Base-by-base conservation (phyloP, 2,797 vertebrate species). In the Phoeniculus purpureus region DNA sequence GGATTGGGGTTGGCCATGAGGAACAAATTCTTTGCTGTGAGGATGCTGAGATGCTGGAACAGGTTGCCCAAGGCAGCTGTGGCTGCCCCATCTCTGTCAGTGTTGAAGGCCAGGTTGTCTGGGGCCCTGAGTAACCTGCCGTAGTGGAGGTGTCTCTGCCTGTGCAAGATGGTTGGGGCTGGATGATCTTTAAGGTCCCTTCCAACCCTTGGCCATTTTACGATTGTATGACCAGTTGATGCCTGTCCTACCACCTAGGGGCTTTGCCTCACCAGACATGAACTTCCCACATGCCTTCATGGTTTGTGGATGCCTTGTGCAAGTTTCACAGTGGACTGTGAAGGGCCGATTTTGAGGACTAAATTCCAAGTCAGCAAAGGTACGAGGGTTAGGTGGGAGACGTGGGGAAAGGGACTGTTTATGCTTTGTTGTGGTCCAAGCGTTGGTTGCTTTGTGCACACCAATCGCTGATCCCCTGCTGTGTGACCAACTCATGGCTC, bases 381-480 rank as follows among this genome's bases (percentile, higher is more conserved):
- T 62, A 48, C 0, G 76, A 23, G 72, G 7, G 15, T n/a, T 14
- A 47, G 8, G 51, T 85, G 50, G 34, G 83, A 81, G 70, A 51
- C 22, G 15, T 1, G 4, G 18, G 29, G 22, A 27, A 78, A 43
- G 8, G 34, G 4, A 22, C 5, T 64, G 5, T n/a, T n/a, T n/a
- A n/a, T n/a, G 17, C 79, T 84, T 82, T 77, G 47, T 12, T 25
- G 6, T 31, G 56, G 60, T 51, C 13, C 21, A 7, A 11, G 40
- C 40, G 19, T 12, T 67, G 15, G 4, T 66, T 81, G 43, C 27
- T 78, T 27, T 73, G 12, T 45, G 16, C 27, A 5, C n/a, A n/a
- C n/a, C n/a, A n/a, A n/a, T n/a, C n/a, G n/a, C 15, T 6, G 15
- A 31, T 48, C 9, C 48, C 3, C 5, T 1, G 2, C 6, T 10